Percentiles rank a stretch among this genome's conserved stretches.
phyloP scores from a whole-genome alignment of 2,888 invertebrate genomes.

The Amblyjoppa fuscipennis region DNA sequence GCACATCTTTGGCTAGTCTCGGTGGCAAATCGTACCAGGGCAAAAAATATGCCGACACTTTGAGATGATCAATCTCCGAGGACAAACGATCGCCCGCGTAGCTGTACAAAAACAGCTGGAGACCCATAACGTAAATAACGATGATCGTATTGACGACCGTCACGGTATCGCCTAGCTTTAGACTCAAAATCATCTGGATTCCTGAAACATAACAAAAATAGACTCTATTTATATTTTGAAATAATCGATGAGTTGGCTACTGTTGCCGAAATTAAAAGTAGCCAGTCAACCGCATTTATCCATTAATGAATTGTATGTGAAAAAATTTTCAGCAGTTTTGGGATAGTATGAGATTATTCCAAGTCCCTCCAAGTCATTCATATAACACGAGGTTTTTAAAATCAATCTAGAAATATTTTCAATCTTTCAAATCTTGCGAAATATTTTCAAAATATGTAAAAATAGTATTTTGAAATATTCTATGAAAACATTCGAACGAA shows the following conservation, averaged over 20 bases:
- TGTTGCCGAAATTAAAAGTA: too few relatives aligned
- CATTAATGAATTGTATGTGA: too few relatives aligned
- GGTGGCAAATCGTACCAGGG: constrained; percentile 65
- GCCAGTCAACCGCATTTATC: too few relatives aligned
- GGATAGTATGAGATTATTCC: too few relatives aligned
- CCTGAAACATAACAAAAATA: constrained; percentile 56
- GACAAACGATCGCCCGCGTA: constrained; percentile 69
- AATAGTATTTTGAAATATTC: too few relatives aligned
- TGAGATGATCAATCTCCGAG: constrained; percentile 52
- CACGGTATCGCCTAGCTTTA: constrained; percentile 55
- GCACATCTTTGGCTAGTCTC: constrained; percentile 53
- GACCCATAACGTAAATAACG: constrained; percentile 53
- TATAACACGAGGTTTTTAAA: too few relatives aligned
- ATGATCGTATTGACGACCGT: constrained; percentile 58
- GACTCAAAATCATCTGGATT: constrained; percentile 65
- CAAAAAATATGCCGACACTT: constrained; percentile 59
- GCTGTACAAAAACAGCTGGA: constrained; percentile 68
- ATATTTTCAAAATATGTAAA: too few relatives aligned
- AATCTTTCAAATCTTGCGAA: too few relatives aligned
- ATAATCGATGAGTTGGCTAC: neutral
- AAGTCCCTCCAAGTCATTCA: too few relatives aligned
- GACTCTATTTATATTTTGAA: neutral
- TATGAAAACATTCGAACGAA: too few relatives aligned
- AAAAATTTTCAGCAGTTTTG: too few relatives aligned
- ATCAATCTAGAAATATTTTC: too few relatives aligned